Conservation (phyloP, 2,797 vertebrate species). For the Rhadinocentrus ornatus region DNA sequence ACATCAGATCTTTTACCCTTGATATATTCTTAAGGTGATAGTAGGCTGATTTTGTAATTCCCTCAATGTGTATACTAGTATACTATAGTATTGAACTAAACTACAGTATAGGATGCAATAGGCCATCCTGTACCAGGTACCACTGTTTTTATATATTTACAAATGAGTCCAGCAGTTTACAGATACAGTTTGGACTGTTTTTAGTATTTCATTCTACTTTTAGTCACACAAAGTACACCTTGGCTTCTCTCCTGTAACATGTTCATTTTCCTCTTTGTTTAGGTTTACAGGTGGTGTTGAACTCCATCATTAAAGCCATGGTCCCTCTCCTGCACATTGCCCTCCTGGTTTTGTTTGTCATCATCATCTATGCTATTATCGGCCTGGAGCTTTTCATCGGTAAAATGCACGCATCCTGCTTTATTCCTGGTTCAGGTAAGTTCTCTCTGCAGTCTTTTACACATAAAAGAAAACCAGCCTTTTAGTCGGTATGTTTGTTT, state of each 20-base stretch:
- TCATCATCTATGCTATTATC: constrained; percentile 99
- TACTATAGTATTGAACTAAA: no score
- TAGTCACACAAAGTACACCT: neutral
- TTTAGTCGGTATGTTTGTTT: neutral
- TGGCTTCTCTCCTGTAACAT: neutral
- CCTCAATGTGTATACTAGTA: no score
- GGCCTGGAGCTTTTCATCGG: constrained; percentile 99
- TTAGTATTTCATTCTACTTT: neutral
- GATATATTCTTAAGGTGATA: no score
- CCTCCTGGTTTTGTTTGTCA: constrained; percentile 98
- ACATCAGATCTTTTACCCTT: no score
- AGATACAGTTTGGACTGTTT: no score
- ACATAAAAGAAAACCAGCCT: neutral
- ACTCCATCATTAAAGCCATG: constrained; percentile 99
- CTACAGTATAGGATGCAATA: no score
- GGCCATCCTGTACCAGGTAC: no score
- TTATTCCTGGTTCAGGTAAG: constrained; percentile 88
- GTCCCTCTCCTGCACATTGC: constrained; percentile 98
- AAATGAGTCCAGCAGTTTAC: neutral
- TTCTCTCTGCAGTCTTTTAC: constrained; percentile 16
- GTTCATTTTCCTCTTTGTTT: constrained; percentile 44
- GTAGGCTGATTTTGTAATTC: no score
- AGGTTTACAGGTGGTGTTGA: constrained; percentile 99
- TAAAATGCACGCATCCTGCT: constrained; percentile 99
- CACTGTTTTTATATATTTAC: neutral